Evolutionary conservation across 1,140 invertebrate genomes (phyloP).

Genomic region (Sarcophaga bullata): DNA sequence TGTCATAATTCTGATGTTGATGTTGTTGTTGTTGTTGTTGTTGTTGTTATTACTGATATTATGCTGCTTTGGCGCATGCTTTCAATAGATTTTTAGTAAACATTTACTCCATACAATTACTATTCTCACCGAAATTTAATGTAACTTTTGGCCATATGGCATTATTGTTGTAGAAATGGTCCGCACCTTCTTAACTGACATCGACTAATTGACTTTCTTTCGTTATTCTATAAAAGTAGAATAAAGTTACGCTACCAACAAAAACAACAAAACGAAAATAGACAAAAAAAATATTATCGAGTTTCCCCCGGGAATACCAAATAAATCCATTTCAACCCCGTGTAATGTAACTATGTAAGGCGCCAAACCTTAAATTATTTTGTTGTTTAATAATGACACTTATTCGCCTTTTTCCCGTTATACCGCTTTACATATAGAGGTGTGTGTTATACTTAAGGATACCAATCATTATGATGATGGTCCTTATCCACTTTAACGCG

Average conservation of each 20-base stretch:
- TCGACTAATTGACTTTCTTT: conserved; percentile 1
- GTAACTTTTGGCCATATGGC: too few relatives aligned
- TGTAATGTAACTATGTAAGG: conserved; percentile 9
- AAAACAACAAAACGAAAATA: too few relatives aligned
- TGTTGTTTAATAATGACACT: conserved; percentile 14
- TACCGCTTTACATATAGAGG: not conserved
- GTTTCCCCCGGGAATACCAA: too few relatives aligned
- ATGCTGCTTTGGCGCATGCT: conserved; percentile 36
- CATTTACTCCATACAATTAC: not conserved
- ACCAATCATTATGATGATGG: not conserved
- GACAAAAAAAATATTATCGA: not conserved
- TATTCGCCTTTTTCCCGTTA: not conserved
- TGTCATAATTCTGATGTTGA: not conserved
- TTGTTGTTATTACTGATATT: not conserved
- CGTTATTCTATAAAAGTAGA: not conserved
- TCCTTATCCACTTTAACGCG: not conserved
- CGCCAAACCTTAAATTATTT: conserved; percentile 24
- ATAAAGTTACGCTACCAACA: not conserved
- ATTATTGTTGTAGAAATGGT: conserved; percentile 7
- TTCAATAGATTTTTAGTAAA: conserved; percentile 12
- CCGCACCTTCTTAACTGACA: conserved; percentile 34
- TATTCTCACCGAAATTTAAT: too few relatives aligned
- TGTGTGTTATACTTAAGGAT: not conserved
- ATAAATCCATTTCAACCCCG: not conserved
- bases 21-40: too few relatives aligned